Evolutionary conservation across 2,113 vertebrate species (phyloP).

Genomic region (Nicator chloris): DNA sequence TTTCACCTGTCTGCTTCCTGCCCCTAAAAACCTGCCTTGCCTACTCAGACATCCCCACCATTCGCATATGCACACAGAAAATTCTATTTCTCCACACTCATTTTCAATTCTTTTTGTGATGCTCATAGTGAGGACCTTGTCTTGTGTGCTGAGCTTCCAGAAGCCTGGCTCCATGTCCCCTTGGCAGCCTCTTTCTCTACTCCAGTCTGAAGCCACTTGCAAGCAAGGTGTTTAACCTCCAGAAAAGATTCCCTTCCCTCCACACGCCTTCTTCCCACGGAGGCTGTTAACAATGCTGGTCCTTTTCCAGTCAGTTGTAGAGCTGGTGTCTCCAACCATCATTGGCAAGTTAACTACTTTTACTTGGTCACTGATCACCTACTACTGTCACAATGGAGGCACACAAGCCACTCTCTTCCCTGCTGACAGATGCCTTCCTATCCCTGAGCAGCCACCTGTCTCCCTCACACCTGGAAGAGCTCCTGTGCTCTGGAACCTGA

Average conservation of each 20-base stretch:
- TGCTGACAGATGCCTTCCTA: background rate
- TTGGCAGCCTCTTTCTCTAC: background rate
- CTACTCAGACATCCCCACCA: background rate
- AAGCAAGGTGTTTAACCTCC: background rate
- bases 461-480: background rate
- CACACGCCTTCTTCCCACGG: background rate
- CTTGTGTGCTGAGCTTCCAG: background rate
- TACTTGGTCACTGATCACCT: background rate
- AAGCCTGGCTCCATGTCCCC: background rate
- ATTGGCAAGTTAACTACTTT: constrained; percentile 15
- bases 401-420: background rate
- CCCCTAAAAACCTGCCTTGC: background rate
- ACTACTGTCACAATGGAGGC: background rate
- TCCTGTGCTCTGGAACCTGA: background rate
- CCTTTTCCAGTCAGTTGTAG: background rate
- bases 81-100: background rate
- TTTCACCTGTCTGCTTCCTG: background rate
- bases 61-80: background rate
- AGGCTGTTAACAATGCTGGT: background rate
- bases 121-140: fast-evolving
- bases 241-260: background rate
- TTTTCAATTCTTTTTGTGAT: constrained; percentile 5
- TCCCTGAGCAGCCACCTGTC: background rate
- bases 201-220: background rate
- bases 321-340: background rate